A percentile compares a stretch with the other conserved stretches of the same genome.
These are phyloP conservation scores for Hydropotes inermis DNA, from an alignment of 2,113 vertebrate species.

Conservation along the genomic window DNA sequence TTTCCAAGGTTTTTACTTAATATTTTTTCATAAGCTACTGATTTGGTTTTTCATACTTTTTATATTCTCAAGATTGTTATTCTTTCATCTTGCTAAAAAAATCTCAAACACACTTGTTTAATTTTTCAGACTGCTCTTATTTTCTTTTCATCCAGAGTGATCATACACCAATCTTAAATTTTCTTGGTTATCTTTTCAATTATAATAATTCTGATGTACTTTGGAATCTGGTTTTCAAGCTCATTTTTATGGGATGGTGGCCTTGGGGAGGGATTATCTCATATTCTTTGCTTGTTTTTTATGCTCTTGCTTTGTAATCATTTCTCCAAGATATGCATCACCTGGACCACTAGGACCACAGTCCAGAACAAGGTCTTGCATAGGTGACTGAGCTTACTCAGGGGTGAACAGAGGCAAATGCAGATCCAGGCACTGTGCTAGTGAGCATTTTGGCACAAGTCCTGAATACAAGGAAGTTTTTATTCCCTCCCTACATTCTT, in stretches of 20 bases:
- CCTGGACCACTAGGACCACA: background rate
- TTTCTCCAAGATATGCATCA: background rate
- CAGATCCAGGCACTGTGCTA: background rate
- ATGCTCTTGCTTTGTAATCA: background rate
- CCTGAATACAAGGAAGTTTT: background rate
- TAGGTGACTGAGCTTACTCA: background rate
- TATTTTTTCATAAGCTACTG: background rate
- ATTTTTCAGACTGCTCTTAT: background rate
- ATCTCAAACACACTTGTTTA: background rate
- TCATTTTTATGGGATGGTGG: background rate
- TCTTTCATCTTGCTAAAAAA: background rate
- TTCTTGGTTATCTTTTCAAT: background rate
- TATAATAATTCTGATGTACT: background rate
- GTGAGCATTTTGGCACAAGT: background rate
- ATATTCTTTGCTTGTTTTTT: background rate
- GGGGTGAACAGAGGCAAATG: too few relatives aligned
- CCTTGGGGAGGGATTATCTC: accelerated
- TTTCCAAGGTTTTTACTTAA: background rate
- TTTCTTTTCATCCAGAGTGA: background rate
- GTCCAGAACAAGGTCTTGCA: accelerated
- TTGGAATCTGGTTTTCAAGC: background rate
- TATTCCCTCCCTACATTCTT: background rate
- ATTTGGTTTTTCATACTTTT: background rate
- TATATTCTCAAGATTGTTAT: background rate
- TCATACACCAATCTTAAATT: background rate